Conservation (phyloP, 2,797 vertebrate species). For the Tenualosa thibaudeaui region DNA sequence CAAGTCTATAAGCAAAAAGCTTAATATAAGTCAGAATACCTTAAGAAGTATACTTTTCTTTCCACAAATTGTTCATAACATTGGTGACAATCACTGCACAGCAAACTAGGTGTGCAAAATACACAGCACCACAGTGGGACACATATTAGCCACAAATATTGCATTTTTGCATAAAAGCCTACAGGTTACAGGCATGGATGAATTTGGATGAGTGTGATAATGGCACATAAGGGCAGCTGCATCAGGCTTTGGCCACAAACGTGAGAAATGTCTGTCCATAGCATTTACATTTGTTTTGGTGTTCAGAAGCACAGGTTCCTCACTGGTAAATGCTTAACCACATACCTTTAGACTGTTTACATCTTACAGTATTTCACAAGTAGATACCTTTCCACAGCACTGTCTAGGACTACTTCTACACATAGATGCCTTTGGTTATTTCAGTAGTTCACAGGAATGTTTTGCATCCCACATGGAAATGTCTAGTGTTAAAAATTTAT, state of each 20-base stretch:
- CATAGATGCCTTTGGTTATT: not conserved
- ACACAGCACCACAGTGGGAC: not conserved
- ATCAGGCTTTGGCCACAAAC: not conserved
- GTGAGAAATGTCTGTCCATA: not conserved
- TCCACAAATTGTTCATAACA: not conserved
- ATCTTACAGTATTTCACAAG: not conserved
- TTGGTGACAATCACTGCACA: not conserved
- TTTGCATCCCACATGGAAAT: not conserved
- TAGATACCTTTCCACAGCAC: not conserved
- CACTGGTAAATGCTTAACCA: not conserved
- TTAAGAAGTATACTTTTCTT: not conserved
- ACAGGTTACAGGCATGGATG: not conserved
- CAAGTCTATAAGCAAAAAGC: not conserved
- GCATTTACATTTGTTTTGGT: not conserved
- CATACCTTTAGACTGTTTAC: not conserved
- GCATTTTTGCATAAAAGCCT: conserved; percentile 16
- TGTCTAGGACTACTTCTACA: not conserved
- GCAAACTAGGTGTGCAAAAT: not conserved
- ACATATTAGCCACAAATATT: not conserved
- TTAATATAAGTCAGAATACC: not conserved
- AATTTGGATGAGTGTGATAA: not conserved
- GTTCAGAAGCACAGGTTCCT: no score
- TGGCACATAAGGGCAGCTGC: not conserved
- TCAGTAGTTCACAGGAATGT: not conserved
- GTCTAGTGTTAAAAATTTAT: no score